These are phyloP conservation scores for Mesochorus sp. DNA, from an alignment of 2,888 invertebrate species.

Conservation along the genomic window DNA sequence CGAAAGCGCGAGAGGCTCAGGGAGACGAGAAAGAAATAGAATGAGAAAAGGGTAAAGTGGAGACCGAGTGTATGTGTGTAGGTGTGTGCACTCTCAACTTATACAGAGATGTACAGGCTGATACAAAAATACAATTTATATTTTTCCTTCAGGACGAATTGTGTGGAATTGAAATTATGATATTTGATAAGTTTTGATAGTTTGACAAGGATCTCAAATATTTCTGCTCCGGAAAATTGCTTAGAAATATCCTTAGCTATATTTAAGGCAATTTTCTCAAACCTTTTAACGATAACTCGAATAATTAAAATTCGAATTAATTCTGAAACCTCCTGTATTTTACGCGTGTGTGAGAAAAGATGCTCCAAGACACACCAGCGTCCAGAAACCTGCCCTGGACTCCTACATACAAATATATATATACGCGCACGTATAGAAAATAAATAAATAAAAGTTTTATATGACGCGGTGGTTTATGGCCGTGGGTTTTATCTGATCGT, in stretches of 20 bases:
- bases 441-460: constrained; percentile 77
- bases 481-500: constrained; percentile 79
- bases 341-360: constrained; percentile 72
- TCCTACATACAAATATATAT: no score
- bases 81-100: constrained; percentile 25
- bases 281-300: neutral
- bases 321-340: constrained; percentile 42
- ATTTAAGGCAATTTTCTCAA: no score
- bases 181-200: no score
- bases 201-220: no score
- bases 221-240: no score
- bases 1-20: neutral
- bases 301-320: neutral
- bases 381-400: constrained; percentile 42
- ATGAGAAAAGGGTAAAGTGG: constrained; percentile 40
- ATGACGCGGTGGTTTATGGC: constrained; percentile 79
- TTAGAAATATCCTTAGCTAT: no score
- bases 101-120: constrained; percentile 39
- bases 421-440: constrained; percentile 56
- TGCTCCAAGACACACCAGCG: constrained; percentile 40
- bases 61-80: constrained; percentile 47
- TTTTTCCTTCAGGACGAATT: no score
- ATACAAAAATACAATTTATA: constrained; percentile 41
- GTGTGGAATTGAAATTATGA: no score
- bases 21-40: constrained; percentile 40